Percentiles rank a stretch among this genome's conserved stretches.
Conservation (phyloP, 1,140 invertebrate species). For the Ectropis grisescens region DNA sequence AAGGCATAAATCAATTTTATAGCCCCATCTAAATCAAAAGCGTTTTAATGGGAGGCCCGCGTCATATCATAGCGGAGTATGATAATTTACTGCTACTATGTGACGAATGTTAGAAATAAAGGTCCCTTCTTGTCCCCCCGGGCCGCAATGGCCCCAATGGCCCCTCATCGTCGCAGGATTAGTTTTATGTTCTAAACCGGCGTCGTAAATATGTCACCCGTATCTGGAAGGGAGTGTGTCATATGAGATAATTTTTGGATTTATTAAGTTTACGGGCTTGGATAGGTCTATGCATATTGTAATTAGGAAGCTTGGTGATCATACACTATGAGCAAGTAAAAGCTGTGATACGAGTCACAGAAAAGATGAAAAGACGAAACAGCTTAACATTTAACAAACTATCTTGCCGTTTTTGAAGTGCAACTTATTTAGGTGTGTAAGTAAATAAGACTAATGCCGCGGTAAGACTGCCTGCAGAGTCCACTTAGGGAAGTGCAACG, state of each 20-base stretch:
- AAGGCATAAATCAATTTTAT: constrained; percentile 72
- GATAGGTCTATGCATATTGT: constrained; percentile 15
- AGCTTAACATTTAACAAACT: too few relatives aligned
- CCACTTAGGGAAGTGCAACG: too few relatives aligned
- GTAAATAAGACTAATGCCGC: too few relatives aligned
- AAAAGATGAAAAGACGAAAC: too few relatives aligned
- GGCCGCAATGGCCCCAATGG: constrained; percentile 13
- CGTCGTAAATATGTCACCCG: constrained; percentile 62
- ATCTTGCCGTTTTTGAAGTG: too few relatives aligned
- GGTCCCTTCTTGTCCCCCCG: constrained; percentile 31
- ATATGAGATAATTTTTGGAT: constrained; percentile 60
- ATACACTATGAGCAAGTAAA: too few relatives aligned
- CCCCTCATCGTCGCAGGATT: constrained; percentile 32
- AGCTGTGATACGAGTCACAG: too few relatives aligned
- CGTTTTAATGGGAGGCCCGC: constrained; percentile 70
- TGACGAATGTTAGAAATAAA: constrained; percentile 72
- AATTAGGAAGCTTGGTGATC: too few relatives aligned
- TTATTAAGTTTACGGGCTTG: constrained; percentile 35
- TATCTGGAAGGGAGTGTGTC: constrained; percentile 42
- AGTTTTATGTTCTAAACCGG: constrained; percentile 59
- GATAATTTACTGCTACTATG: constrained; percentile 71
- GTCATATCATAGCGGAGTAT: constrained; percentile 71
- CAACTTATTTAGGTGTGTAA: too few relatives aligned
- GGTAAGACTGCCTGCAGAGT: too few relatives aligned
- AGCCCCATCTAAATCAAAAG: constrained; percentile 71